These are phyloP conservation scores for Halichoeres trimaculatus DNA, from an alignment of 2,113 vertebrate genomes.

Conservation along the genomic window DNA sequence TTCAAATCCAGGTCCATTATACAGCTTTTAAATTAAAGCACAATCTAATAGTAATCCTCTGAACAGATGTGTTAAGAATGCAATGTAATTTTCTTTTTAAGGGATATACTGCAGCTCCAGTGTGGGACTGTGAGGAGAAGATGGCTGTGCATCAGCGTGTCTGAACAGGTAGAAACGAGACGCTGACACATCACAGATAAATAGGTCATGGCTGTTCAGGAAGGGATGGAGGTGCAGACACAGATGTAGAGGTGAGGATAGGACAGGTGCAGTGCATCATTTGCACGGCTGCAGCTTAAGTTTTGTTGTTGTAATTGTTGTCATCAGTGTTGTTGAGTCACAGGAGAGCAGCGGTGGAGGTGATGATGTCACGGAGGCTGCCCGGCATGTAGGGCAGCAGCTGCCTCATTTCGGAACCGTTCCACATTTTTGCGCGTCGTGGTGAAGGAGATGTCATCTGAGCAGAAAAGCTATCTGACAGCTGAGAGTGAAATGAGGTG, in stretches of 20 bases:
- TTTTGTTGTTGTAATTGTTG: slow-evolving; percentile 60
- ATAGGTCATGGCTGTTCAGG: slow-evolving; percentile 58
- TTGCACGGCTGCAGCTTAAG: slow-evolving; percentile 63
- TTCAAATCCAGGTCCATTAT: not conserved
- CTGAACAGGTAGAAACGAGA: slow-evolving; percentile 60
- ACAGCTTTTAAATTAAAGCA: not conserved
- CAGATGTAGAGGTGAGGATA: slow-evolving; percentile 18
- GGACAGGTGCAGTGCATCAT: slow-evolving; percentile 52
- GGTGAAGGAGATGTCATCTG: slow-evolving; percentile 80
- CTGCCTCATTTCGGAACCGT: slow-evolving; percentile 81
- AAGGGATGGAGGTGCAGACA: slow-evolving; percentile 43
- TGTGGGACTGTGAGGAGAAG: slow-evolving; percentile 36
- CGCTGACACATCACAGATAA: slow-evolving; percentile 62
- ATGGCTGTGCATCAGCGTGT: slow-evolving; percentile 49
- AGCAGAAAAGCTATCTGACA: slow-evolving; percentile 82
- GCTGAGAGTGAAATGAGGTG: slow-evolving; percentile 85
- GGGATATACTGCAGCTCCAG: slow-evolving; percentile 11
- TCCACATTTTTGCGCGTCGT: slow-evolving; percentile 72
- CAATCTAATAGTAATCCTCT: slow-evolving; percentile 4
- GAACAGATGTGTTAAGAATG: not conserved
- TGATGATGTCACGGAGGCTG: slow-evolving; percentile 74
- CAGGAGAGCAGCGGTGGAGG: slow-evolving; percentile 57
- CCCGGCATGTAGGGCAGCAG: slow-evolving; percentile 78
- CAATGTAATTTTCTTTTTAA: not conserved
- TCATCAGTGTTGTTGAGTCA: slow-evolving; percentile 67